These are phyloP conservation scores for Dicrurus megarhynchus DNA, from an alignment of 2,113 vertebrate species.

Conservation along the genomic window DNA sequence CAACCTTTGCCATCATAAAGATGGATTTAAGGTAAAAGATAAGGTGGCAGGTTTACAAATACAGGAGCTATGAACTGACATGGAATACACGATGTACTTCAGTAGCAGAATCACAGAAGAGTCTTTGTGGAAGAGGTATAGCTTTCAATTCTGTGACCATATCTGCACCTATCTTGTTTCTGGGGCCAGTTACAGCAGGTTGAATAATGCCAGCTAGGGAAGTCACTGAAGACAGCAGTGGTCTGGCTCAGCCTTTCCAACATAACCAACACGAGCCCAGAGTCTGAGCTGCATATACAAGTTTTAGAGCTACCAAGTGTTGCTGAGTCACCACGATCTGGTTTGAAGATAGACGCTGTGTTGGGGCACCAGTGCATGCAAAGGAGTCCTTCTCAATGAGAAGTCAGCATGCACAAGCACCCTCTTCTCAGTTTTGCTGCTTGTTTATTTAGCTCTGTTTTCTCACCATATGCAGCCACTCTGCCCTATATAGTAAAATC, in stretches of 20 bases:
- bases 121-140: neutral
- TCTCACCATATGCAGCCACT: neutral
- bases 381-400: neutral
- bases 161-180: neutral
- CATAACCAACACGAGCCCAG: neutral
- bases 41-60: neutral
- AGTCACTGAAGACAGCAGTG: neutral
- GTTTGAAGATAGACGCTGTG: neutral
- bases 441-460: neutral
- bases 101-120: neutral
- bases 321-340: neutral
- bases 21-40: neutral
- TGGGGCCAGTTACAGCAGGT: neutral
- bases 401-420: neutral
- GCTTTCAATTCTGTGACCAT: neutral
- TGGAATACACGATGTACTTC: neutral
- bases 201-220: neutral
- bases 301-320: neutral
- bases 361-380: neutral
- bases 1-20: neutral
- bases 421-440: neutral
- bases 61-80: neutral
- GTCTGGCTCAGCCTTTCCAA: neutral
- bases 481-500: constrained; percentile 10
- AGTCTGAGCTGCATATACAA: neutral